phyloP scores from a whole-genome alignment of 2,888 invertebrate species.

The Prosopocoilus inquinatus region DNA sequence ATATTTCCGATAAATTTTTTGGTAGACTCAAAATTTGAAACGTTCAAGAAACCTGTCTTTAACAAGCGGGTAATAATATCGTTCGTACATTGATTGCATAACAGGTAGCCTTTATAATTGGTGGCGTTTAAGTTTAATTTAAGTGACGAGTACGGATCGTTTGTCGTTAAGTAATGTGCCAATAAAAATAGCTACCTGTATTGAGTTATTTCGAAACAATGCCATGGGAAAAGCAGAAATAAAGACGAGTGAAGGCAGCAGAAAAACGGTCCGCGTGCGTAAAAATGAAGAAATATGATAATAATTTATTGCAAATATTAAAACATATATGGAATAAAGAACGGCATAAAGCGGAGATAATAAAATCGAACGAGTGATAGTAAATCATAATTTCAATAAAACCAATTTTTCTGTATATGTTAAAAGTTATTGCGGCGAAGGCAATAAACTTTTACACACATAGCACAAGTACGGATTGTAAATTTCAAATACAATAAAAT shows the following conservation, averaged over 20 bases:
- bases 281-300: slow-evolving; percentile 26
- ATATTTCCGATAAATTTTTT: no score
- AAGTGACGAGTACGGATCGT: no score
- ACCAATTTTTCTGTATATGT: slow-evolving; percentile 39
- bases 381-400: slow-evolving; percentile 52
- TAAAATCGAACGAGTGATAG: slow-evolving; percentile 35
- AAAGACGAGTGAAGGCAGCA: slow-evolving; percentile 2
- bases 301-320: slow-evolving; percentile 35
- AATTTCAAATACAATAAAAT: slow-evolving; percentile 46
- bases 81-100: no score
- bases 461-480: slow-evolving; percentile 37
- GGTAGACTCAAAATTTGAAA: no score
- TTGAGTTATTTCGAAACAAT: slow-evolving; percentile 15
- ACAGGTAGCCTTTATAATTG: no score
- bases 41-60: no score
- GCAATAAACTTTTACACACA: slow-evolving; percentile 44
- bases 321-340: slow-evolving; percentile 38
- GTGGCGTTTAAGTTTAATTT: no score
- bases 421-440: slow-evolving; percentile 40
- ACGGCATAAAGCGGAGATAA: slow-evolving; percentile 24
- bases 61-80: no score
- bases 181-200: slow-evolving; percentile 19
- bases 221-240: slow-evolving; percentile 19
- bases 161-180: not conserved
- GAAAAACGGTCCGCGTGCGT: slow-evolving; percentile 3